Evolutionary conservation across 2,888 invertebrate genomes (phyloP).

Genomic region (Eupithecia pulchellata): DNA sequence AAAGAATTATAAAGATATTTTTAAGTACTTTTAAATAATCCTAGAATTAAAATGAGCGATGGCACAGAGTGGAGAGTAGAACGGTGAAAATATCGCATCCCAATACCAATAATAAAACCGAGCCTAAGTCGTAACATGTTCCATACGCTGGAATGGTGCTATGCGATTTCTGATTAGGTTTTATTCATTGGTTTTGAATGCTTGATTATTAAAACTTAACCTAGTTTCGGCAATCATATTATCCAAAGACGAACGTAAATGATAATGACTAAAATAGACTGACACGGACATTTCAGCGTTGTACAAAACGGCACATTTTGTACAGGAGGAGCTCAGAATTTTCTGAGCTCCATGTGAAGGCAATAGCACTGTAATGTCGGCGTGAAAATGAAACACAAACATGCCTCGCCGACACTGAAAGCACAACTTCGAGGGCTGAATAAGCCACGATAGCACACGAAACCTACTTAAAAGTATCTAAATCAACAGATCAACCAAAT

Average conservation of each 20-base stretch:
- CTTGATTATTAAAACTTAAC: constrained; percentile 19
- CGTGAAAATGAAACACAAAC: constrained; percentile 3
- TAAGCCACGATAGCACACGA: neutral
- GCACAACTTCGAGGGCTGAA: neutral
- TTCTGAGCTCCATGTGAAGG: neutral
- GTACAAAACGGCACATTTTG: too few relatives aligned
- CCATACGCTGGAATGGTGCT: neutral
- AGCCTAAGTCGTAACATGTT: neutral
- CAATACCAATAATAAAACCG: neutral
- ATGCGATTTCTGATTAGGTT: neutral
- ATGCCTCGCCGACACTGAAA: constrained; percentile 8
- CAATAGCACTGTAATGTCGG: neutral
- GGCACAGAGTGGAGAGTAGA: constrained; percentile 47
- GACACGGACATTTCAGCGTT: neutral
- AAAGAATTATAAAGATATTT: constrained; percentile 24
- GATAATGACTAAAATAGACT: constrained; percentile 4
- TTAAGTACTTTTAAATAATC: constrained; percentile 39
- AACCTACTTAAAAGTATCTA: neutral
- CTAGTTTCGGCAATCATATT: constrained; percentile 33
- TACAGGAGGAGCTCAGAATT: neutral
- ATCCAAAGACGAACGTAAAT: constrained; percentile 31
- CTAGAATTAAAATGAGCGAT: constrained; percentile 32
- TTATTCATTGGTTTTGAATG: neutral
- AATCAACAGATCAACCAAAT: constrained; percentile 8
- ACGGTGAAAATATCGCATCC: constrained; percentile 35